Base-by-base conservation (phyloP, 1,140 invertebrate species). In the Triops cancriformis region DNA sequence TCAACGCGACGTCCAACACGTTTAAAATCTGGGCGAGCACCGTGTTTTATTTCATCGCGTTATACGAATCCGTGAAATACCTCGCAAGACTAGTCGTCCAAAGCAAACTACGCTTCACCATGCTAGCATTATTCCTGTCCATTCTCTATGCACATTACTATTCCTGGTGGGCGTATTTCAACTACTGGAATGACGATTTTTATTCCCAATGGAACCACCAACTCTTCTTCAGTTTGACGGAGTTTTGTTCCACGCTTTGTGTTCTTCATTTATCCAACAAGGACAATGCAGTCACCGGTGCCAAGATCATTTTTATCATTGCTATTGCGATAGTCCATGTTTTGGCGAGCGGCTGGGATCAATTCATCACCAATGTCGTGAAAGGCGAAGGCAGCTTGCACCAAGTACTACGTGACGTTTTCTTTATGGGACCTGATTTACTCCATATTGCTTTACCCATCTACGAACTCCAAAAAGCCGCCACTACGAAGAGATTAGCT, bases 121-220 rank as follows among this genome's bases (percentile, higher is more conserved):
- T 94, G 92, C 83, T 91, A 26, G 80, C 90, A 12, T 85, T 94
- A 1, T 93, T 93, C 81, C 80, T 89, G 5, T 86, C 89, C 14
- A 90, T 91, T 27, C 84, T 93, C 76, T 93, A 93, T 82, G 92
- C 92, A 1, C 91, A 94, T 82, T 94, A 94, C 82, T 94, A 94
- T 82, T 89, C 91, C 1, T 93, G 91, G 91, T 94, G 93, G 93
- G 88, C 88, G 26, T 92, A 91, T 80, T 90, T 93, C 77, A 94
- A 93, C 84, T 94, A 94, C 82, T 92, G 91, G 87, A 94, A 94
- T 81, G 93, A 94, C 80, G 86, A 87, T 74, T 87, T 86, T 80
- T 87, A 87, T 81, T 79, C 80, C 0, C 85, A 85, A 74, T 87
- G 84, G 82, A 82, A 82, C 75, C 86, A 81, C 76, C 92, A 94